phyloP scores from a whole-genome alignment of 2,797 vertebrate species.

The Amphiprion clarkii region DNA sequence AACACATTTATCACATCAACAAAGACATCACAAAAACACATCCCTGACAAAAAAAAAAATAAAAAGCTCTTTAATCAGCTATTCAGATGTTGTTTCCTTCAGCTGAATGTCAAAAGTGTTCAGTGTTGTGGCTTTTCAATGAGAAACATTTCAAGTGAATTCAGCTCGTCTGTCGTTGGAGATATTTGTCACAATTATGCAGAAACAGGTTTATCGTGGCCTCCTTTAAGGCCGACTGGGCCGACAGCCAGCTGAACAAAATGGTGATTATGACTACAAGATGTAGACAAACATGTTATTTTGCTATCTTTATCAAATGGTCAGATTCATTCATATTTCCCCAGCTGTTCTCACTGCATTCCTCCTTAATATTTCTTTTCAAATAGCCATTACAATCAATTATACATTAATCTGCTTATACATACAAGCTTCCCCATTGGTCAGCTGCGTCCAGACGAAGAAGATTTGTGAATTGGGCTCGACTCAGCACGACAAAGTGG shows the following conservation, averaged over 20 bases:
- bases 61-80: background rate
- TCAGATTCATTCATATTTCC: slow-evolving; percentile 5
- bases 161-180: background rate
- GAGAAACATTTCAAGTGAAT: slow-evolving; percentile 2
- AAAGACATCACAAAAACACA: too few relatives aligned
- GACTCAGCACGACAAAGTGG: slow-evolving; percentile 34
- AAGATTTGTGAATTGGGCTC: slow-evolving; percentile 33
- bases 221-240: slow-evolving; percentile 15
- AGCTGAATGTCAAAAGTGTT: slow-evolving; percentile 4
- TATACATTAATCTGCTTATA: slow-evolving; percentile 20
- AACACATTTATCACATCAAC: too few relatives aligned
- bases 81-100: background rate
- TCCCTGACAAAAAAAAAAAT: background rate
- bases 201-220: slow-evolving; percentile 1
- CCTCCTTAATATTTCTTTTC: slow-evolving; percentile 12
- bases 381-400: slow-evolving; percentile 11
- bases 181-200: slow-evolving; percentile 17
- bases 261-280: slow-evolving; percentile 16
- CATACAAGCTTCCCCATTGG: slow-evolving; percentile 13
- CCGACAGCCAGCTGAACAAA: slow-evolving; percentile 20
- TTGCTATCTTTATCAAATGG: slow-evolving; percentile 34
- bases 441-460: slow-evolving; percentile 33
- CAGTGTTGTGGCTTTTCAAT: slow-evolving; percentile 7
- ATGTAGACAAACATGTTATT: slow-evolving; percentile 40
- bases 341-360: slow-evolving; percentile 3